Base-by-base conservation (phyloP, 2,888 invertebrate genomes). In the Pediacus dermestoides region DNA sequence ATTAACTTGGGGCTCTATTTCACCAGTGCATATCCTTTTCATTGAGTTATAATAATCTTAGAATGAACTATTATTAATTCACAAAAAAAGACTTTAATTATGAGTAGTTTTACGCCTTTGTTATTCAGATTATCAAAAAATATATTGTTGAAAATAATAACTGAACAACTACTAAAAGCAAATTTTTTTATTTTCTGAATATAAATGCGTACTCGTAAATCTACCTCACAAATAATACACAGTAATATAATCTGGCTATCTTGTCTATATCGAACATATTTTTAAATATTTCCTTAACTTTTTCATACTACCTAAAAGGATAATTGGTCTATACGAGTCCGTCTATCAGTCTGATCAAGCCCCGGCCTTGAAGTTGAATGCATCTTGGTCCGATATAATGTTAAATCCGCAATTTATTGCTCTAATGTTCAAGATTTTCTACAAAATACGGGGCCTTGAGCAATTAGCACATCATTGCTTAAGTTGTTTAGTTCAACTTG, bases 401-500 rank as follows among this genome's bases (percentile, higher is more conserved):
- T 72, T 88, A 47, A 81, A 87, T 57, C 82, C 85, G 2, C 77
- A 79, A 46, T 71, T 90, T 9, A 66, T 88, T 30, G 76, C 83
- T n/a, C 66, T 91, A 22, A 86, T 90, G 71, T 91, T 89, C 63
- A 82, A 83, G 62, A 73, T 87, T 18, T 90, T 91, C 67, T 81
- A 84, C 76, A 86, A 87, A 71, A 83, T 91, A 3, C 75, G 90
- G 30, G 76, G 79, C 27, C 80, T 83, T 60, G 81, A 83, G 12
- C 80, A 84, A 27, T 72, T 91, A 53, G 79, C 85, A 4, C 84
- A 84, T 61, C 85, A 86, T 44, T 84, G 88, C 1, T 69, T 92
- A 39, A 85, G 80, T 34, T 91, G 92, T 66, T 72, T 94, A 28
- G 83, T 86, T 6, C 92, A 92, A 63, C 70, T 93, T 39, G 81